Evolutionary conservation across 2,113 vertebrate species (phyloP), one percentile per base, ranked within the genome.

Genomic region (Nipponia nippon): DNA sequence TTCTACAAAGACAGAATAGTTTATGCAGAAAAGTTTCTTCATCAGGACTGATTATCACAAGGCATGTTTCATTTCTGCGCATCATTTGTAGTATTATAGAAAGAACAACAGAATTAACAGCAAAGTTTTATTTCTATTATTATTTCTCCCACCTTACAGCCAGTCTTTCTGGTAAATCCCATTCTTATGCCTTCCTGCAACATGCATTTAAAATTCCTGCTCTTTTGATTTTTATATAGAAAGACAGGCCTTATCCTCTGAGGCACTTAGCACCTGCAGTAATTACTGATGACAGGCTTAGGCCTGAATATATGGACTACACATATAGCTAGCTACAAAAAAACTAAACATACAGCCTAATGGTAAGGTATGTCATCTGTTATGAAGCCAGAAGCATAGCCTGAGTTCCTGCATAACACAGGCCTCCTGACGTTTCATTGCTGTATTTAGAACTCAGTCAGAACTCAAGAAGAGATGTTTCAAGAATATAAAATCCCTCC

Each of bases 401-500:
- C 56, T 46, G 83, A 81, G 80, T 34, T 87, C 56, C 85, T 61
- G 72, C 70, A 3, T 34, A 93, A 85, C 66, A 65, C 72, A 75
- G 73, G 44, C 52, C 94, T 63, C 66, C 70, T 52, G 75, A 76
- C 53, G 55, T 93, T 88, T 96, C 76, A 93, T 6, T 59, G 67
- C 82, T 61, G 21, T 20, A 88, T 86, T 94, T 86, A 90, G 81
- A 96, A 88, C 78, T 66, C 70, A 36, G 25, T 49, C 62, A 91
- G 71, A 96, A 90, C 85, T 78, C n/a, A 66, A 91, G 77, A 83
- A 87, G 56, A 83, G 32, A 58, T 46, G 29, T 83, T 92, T 95
- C 71, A 92, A 72, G 59, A 93, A 90, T 86, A 90, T 59, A 66
- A 93, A 97, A 90, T 62, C 40, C 42, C 55, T 93, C 87, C 63